A percentile compares a stretch with the other conserved stretches of the same genome.
These are phyloP conservation scores for Procavia capensis DNA, from an alignment of 2,113 vertebrate genomes.

Conservation along the genomic window DNA sequence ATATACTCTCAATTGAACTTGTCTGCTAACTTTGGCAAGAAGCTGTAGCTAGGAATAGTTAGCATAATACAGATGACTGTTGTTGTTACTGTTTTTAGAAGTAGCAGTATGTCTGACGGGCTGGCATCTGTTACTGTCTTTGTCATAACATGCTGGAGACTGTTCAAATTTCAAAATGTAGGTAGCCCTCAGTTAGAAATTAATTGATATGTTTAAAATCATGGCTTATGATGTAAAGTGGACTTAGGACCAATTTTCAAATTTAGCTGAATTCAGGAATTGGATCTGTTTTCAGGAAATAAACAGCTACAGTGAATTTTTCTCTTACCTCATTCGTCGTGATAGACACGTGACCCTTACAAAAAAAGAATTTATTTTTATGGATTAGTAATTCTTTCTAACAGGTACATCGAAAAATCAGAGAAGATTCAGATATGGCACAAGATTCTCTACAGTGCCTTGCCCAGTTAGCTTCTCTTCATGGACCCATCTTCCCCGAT, in stretches of 20 bases:
- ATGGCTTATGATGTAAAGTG: constrained; percentile 42
- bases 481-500: constrained; percentile 96
- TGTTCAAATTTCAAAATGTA: constrained; percentile 88
- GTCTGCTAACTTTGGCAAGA: constrained; percentile 96
- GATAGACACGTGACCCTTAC: constrained; percentile 82
- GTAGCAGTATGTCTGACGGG: constrained; percentile 88
- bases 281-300: constrained; percentile 70
- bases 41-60: constrained; percentile 93
- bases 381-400: constrained; percentile 85
- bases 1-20: constrained; percentile 87
- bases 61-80: constrained; percentile 93
- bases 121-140: constrained; percentile 92
- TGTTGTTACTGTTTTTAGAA: constrained; percentile 97
- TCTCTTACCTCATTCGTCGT: constrained; percentile 82
- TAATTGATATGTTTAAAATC: constrained; percentile 74
- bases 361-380: constrained; percentile 85
- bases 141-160: constrained; percentile 84
- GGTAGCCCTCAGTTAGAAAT: constrained; percentile 82
- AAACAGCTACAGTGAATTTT: constrained; percentile 80
- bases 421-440: constrained; percentile 99
- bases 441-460: constrained; percentile 99
- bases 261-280: constrained; percentile 58
- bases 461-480: constrained; percentile 97
- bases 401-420: constrained; percentile 99
- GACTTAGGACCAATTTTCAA: constrained; percentile 44